These are phyloP conservation scores for Ophioninae sp. DNA, from an alignment of 2,888 invertebrate genomes.

Conservation along the genomic window DNA sequence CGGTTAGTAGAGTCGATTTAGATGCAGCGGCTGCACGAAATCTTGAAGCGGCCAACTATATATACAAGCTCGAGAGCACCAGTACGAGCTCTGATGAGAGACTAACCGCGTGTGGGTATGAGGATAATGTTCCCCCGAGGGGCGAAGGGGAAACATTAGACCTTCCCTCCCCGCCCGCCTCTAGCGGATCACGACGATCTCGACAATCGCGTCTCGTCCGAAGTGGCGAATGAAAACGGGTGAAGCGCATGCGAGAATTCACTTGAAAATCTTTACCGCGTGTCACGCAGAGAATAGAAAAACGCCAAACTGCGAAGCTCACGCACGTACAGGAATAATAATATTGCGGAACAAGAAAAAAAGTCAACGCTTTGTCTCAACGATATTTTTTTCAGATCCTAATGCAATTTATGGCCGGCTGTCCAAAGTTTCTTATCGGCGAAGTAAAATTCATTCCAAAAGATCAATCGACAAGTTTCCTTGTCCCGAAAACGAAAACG, in stretches of 20 bases:
- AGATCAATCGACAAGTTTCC: neutral
- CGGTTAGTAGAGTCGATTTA: conserved; percentile 68
- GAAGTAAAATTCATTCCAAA: neutral
- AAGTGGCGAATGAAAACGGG: conserved; percentile 18
- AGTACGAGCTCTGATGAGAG: conserved; percentile 36
- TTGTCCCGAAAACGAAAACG: neutral
- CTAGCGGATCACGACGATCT: conserved; percentile 1
- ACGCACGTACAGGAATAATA: neutral
- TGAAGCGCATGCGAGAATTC: conserved; percentile 14
- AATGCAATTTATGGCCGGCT: neutral
- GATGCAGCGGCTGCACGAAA: conserved; percentile 47
- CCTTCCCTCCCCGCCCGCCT: conserved; percentile 8
- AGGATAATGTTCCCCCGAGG: conserved; percentile 32
- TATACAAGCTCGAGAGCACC: conserved; percentile 19
- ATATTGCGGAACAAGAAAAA: neutral
- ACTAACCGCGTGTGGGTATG: conserved; percentile 41
- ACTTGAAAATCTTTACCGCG: conserved; percentile 8
- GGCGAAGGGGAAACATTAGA: neutral
- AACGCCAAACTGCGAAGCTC: neutral
- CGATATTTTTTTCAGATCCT: neutral
- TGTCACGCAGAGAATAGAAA: neutral
- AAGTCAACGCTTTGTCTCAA: neutral
- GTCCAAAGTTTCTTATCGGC: neutral
- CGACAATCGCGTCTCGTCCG: conserved; percentile 20
- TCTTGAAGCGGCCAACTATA: conserved; percentile 39